These are phyloP conservation scores for Naja naja DNA, from an alignment of 2,113 vertebrate species.

Conservation along the genomic window DNA sequence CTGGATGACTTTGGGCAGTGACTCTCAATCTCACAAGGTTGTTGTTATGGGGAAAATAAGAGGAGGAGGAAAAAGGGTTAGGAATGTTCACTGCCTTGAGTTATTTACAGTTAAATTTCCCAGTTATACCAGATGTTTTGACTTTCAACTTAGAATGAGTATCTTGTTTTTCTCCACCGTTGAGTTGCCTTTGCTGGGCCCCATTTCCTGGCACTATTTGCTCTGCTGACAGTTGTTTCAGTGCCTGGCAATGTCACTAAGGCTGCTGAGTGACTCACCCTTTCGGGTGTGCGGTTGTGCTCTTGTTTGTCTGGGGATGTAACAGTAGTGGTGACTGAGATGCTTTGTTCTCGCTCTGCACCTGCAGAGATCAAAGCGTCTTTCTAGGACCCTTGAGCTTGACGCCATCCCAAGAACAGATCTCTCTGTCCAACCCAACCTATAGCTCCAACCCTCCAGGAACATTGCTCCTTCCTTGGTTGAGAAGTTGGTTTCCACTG, in stretches of 20 bases:
- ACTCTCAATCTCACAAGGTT: too few relatives aligned
- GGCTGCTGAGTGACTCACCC: not conserved
- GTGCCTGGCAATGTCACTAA: not conserved
- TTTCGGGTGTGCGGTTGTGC: not conserved
- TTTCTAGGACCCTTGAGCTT: not conserved
- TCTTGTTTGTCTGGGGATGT: not conserved
- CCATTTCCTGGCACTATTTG: not conserved
- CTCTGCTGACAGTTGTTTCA: not conserved
- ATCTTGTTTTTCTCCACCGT: not conserved
- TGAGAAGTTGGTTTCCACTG: not conserved
- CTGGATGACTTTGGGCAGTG: too few relatives aligned
- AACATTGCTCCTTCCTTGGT: not conserved
- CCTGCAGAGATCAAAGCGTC: not conserved
- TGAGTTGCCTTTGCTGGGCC: not conserved
- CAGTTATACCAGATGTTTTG: not conserved
- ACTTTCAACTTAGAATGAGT: not conserved
- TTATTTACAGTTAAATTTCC: not conserved
- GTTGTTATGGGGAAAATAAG: too few relatives aligned
- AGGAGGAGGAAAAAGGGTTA: too few relatives aligned
- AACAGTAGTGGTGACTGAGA: not conserved
- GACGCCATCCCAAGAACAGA: not conserved
- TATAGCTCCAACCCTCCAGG: not conserved
- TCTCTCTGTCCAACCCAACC: not conserved
- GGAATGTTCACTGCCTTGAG: too few relatives aligned
- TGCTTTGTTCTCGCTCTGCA: not conserved